Evolutionary conservation across 2,888 invertebrate species (phyloP), one percentile per base, ranked within the genome.

Genomic region (Halictus quadricinctus): DNA sequence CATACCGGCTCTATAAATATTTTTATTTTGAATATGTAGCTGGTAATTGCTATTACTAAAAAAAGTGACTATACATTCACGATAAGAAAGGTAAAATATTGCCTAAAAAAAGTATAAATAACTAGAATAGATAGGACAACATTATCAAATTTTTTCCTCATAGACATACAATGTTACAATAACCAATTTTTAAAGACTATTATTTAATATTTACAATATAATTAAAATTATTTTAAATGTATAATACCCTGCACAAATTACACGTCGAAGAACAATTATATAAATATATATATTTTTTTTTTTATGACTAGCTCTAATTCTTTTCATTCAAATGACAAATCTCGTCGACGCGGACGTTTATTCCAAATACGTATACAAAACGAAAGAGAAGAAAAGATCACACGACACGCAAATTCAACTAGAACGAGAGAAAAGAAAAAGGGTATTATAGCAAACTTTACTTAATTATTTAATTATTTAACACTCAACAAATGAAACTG

Each of bases 121-220:
- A 92, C 85, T 94, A 94, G 94, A 84, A 90, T 94, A 94, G 94
- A 92, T 93, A 94, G 94, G 93, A 92, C 90, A 92, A 92, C 90
- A 92, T 93, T 93, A 94, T 94, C 90, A 93, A 93, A 93, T 94
- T 93, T 91, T 92, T 92, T 92, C 92, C 89, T 92, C 88, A 83
- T 92, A 93, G 91, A 90, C 81, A 86, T 92, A 91, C 89, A 91
- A 87, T 92, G 91, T 92, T 93, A 92, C 84, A 90, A 90, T 91
- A 91, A 92, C 84, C 90, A 92, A 91, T 91, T 91, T 64, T 92
- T 91, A 91, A 93, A 92, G 89, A 89, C 89, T 91, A 90, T 86
- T 92, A 92, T 93, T 93, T 92, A 92, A 92, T 91, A 79, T 88
- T 88, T 88, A 88, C 80, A 46, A 76, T 88, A 81, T 87, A 77